These are phyloP conservation scores for Paratilapia polleni DNA, from an alignment of 2,113 vertebrate genomes.

Conservation along the genomic window DNA sequence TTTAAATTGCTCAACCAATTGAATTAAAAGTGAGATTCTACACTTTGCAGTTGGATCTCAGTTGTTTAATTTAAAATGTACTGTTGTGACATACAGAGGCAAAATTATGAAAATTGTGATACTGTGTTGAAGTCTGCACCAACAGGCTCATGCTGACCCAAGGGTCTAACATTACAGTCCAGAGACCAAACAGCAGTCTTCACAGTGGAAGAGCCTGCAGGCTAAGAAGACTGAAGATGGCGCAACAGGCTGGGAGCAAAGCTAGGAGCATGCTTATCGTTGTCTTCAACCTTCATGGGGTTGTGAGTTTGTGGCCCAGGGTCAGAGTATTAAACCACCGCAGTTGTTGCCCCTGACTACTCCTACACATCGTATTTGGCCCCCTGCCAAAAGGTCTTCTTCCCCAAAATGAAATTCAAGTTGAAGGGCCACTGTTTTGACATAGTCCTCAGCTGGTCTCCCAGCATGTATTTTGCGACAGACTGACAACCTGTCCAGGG, in stretches of 20 bases:
- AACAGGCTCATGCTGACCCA: too few species aligned
- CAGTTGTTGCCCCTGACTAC: neutral
- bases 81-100: too few species aligned
- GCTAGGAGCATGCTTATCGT: neutral
- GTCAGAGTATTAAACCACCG: neutral
- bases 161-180: accelerated
- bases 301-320: accelerated
- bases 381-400: neutral
- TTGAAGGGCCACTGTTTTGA: neutral
- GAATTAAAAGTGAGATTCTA: too few species aligned
- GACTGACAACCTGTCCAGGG: too few species aligned
- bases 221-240: neutral
- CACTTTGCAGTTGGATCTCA: too few species aligned
- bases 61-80: too few species aligned
- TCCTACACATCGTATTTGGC: neutral
- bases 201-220: neutral
- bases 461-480: neutral
- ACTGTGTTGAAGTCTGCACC: neutral
- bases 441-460: neutral
- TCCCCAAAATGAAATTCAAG: neutral
- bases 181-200: neutral
- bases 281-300: neutral
- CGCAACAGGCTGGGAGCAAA: neutral
- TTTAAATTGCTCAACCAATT: too few species aligned
- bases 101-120: too few species aligned